Percentiles rank a stretch among this genome's conserved stretches.
Evolutionary conservation across 2,888 invertebrate species (phyloP).

Genomic region (Alentia gelatinosa): DNA sequence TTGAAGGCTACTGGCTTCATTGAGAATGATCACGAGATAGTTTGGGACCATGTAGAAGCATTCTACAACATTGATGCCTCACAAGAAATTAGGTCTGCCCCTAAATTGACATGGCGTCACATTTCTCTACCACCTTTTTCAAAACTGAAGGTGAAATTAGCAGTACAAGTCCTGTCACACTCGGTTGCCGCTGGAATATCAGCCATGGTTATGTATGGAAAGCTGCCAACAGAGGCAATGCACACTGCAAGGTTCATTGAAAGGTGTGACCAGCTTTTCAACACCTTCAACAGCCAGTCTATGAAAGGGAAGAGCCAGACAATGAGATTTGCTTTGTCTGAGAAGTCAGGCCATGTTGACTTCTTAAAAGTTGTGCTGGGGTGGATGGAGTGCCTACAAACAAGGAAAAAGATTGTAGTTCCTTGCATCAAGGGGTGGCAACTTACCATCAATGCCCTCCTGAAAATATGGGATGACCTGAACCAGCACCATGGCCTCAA

Average conservation of each 20-base stretch:
- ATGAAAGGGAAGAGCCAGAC: neutral
- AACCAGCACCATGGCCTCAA: neutral
- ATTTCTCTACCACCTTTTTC: neutral
- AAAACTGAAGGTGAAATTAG: neutral
- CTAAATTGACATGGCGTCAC: neutral
- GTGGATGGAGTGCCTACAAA: neutral
- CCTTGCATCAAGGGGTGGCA: constrained; percentile 51
- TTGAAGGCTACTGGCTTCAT: neutral
- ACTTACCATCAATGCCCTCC: constrained; percentile 19
- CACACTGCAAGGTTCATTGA: constrained; percentile 54
- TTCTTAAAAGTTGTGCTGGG: neutral
- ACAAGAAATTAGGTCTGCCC: neutral
- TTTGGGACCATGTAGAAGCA: neutral
- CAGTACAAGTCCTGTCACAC: neutral
- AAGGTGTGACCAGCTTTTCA: constrained; percentile 51
- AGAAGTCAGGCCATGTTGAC: neutral
- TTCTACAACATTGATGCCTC: neutral
- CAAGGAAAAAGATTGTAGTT: neutral
- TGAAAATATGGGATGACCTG: constrained; percentile 16
- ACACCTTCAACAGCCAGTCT: constrained; percentile 46
- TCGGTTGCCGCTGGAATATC: neutral
- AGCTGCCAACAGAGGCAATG: neutral
- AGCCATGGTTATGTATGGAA: neutral
- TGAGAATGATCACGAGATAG: neutral
- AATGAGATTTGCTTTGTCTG: neutral